Evolutionary conservation across 2,888 invertebrate species (phyloP).

Genomic region (Lycophotia porphyrea): DNA sequence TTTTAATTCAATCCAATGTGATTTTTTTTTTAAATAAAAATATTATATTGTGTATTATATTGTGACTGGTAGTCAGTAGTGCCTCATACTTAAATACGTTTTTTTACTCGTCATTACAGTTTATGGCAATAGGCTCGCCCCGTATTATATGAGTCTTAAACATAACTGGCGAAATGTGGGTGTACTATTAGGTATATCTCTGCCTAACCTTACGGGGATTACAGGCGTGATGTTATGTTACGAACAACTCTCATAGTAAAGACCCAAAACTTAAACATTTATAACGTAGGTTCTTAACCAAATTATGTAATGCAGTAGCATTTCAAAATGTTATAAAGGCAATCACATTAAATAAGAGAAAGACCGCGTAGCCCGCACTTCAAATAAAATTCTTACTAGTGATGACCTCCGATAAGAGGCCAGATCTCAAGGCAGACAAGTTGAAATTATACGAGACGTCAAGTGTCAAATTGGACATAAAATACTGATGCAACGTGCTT

Average conservation of each 20-base stretch:
- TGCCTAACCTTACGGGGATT: too few species aligned
- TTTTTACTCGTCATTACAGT: not conserved
- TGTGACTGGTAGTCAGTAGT: too few species aligned
- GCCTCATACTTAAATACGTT: not conserved
- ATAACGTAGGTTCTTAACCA: not conserved
- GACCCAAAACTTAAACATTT: not conserved
- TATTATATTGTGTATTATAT: too few species aligned
- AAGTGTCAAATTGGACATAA: conserved; percentile 51
- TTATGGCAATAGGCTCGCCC: too few species aligned
- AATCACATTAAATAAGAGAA: not conserved
- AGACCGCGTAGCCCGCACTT: not conserved
- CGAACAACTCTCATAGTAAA: not conserved
- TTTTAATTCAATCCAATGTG: not conserved
- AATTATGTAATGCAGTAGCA: not conserved
- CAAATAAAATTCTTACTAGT: conserved; percentile 33
- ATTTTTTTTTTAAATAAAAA: too few species aligned
- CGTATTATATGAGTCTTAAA: too few species aligned
- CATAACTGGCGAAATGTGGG: too few species aligned
- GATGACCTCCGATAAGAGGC: conserved; percentile 51
- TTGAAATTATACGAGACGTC: conserved; percentile 48
- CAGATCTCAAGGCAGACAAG: conserved; percentile 39
- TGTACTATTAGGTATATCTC: too few species aligned
- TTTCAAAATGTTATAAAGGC: not conserved
- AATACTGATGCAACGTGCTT: conserved; percentile 45
- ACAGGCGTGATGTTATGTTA: too few species aligned